These are phyloP conservation scores for Fratercula arctica DNA, from an alignment of 2,797 vertebrate genomes.

Conservation along the genomic window DNA sequence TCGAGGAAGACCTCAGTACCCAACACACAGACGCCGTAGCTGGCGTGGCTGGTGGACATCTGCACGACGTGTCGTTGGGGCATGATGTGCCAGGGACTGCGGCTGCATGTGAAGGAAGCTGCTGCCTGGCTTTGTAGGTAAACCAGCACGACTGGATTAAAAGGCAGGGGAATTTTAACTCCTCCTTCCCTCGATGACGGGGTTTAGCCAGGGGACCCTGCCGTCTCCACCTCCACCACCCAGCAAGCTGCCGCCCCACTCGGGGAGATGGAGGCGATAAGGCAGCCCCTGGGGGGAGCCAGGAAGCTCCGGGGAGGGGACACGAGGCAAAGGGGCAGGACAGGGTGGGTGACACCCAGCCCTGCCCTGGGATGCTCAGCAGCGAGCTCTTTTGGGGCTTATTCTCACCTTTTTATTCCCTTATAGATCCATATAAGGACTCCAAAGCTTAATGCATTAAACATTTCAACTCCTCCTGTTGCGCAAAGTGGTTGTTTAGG, in stretches of 20 bases:
- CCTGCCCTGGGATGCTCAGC: neutral
- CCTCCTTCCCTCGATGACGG: constrained; percentile 68
- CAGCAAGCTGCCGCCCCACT: neutral
- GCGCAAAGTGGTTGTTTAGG: neutral
- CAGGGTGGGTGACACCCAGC: neutral
- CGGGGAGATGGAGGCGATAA: neutral
- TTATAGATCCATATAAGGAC: neutral
- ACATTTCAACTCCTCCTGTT: neutral
- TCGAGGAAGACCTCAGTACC: constrained; percentile 61
- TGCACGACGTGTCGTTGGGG: constrained; percentile 30
- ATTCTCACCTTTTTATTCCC: neutral
- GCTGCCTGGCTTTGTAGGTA: neutral
- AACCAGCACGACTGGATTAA: constrained; percentile 59
- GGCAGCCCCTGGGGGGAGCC: neutral
- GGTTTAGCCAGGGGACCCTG: constrained; percentile 30
- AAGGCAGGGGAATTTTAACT: constrained; percentile 38
- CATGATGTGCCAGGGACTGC: constrained; percentile 1
- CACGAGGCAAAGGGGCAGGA: neutral
- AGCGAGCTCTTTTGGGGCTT: fast-evolving
- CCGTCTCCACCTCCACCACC: constrained; percentile 66
- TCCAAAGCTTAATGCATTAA: neutral
- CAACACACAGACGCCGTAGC: constrained; percentile 47
- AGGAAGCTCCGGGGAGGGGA: neutral
- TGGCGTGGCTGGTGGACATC: constrained; percentile 63
- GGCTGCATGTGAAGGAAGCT: neutral